A percentile compares a stretch with the other conserved stretches of the same genome.
These are phyloP conservation scores for Brachionus manjavacas DNA, from an alignment of 1,140 invertebrate species.

Conservation along the genomic window DNA sequence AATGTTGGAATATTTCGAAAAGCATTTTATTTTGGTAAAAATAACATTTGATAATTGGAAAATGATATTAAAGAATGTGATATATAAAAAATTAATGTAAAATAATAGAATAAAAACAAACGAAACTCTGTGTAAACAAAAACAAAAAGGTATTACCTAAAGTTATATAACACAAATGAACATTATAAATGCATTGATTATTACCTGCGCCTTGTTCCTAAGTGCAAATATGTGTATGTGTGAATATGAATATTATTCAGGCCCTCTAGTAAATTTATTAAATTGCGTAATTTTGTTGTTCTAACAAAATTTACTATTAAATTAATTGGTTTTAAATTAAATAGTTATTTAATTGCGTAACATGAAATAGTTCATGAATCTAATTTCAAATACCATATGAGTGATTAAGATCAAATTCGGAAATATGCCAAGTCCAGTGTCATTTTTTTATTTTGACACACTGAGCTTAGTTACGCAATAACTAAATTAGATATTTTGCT, in stretches of 20 bases:
- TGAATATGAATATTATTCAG: neutral
- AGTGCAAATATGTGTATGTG: constrained; percentile 21
- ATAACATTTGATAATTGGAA: neutral
- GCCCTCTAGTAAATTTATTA: neutral
- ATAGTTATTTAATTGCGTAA: neutral
- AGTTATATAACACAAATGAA: constrained; percentile 9
- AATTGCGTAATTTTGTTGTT: constrained; percentile 5
- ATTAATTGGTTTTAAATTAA: neutral
- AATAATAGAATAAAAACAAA: neutral
- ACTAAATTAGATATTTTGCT: neutral
- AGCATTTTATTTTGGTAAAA: neutral
- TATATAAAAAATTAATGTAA: constrained; percentile 1
- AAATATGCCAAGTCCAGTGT: neutral
- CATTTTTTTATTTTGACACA: neutral
- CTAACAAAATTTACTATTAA: neutral
- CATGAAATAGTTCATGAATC: neutral
- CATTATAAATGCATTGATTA: constrained; percentile 25
- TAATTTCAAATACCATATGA: neutral
- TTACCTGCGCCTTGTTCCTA: constrained; percentile 6
- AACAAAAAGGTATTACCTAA: constrained; percentile 25
- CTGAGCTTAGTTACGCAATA: neutral
- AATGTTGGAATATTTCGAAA: neutral
- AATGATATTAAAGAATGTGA: neutral
- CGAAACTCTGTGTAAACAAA: neutral
- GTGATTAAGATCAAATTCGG: neutral